Percentiles rank a stretch among this genome's conserved stretches.
Conservation (phyloP, 2,797 vertebrate genomes). For the Cichlasoma orientale region DNA sequence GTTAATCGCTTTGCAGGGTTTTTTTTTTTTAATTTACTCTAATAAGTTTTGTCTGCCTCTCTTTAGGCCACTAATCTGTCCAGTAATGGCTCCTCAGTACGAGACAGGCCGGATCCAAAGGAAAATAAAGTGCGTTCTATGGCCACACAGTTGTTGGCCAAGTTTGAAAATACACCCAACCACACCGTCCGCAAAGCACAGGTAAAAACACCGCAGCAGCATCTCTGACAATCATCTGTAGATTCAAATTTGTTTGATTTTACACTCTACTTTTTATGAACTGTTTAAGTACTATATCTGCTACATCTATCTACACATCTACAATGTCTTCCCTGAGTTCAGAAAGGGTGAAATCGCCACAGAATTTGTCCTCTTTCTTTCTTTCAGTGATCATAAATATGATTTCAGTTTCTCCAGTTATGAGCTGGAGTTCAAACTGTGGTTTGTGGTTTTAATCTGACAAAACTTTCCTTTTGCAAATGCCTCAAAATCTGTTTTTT, state of each 20-base stretch:
- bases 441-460: conserved; percentile 18
- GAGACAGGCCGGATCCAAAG: conserved; percentile 75
- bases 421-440: conserved; percentile 3
- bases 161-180: conserved; percentile 88
- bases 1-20: neutral
- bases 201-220: conserved; percentile 75
- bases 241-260: neutral
- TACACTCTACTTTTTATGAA: neutral
- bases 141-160: conserved; percentile 92
- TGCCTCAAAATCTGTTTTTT: conserved; percentile 19
- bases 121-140: conserved; percentile 97
- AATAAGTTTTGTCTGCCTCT: neutral
- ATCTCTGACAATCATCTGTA: neutral
- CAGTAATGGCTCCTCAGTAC: conserved; percentile 65
- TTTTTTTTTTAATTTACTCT: neutral
- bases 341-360: neutral
- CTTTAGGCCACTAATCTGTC: conserved; percentile 82
- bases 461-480: conserved; percentile 20
- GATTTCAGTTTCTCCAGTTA: conserved; percentile 13
- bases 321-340: neutral
- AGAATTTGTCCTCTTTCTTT: neutral
- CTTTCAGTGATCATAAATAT: conserved; percentile 3
- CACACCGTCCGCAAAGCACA: conserved; percentile 79
- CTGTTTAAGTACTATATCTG: neutral
- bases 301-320: neutral